phyloP scores from a whole-genome alignment of 2,888 invertebrate species.

The Schrankia costaestrigalis region DNA sequence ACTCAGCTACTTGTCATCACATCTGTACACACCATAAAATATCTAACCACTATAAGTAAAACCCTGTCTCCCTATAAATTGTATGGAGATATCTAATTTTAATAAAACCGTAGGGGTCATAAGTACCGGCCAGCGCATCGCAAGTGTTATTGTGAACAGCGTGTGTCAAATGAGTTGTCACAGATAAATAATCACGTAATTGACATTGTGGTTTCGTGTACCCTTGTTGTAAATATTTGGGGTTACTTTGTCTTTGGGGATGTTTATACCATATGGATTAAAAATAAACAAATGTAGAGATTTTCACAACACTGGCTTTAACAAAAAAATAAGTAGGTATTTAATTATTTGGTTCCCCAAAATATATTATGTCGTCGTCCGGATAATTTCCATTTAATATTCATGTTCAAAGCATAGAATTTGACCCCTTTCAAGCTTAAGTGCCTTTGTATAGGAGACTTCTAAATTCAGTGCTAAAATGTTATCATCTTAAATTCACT shows the following conservation, averaged over 20 bases:
- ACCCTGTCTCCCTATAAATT: slow-evolving; percentile 11
- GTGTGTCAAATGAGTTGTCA: slow-evolving; percentile 48
- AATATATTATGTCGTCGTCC: no score
- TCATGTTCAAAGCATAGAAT: no score
- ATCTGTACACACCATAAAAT: slow-evolving; percentile 40
- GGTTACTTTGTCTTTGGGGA: slow-evolving; percentile 22
- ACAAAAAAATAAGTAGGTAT: neutral
- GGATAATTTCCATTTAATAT: no score
- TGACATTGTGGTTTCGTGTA: slow-evolving; percentile 54
- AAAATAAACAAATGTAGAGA: slow-evolving; percentile 8
- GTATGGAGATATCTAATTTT: slow-evolving; percentile 1
- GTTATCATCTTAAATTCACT: no score
- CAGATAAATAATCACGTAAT: slow-evolving; percentile 76
- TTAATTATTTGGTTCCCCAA: neutral
- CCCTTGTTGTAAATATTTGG: slow-evolving; percentile 33
- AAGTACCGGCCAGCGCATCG: slow-evolving; percentile 21
- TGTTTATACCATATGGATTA: slow-evolving; percentile 28
- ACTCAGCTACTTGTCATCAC: slow-evolving; percentile 44
- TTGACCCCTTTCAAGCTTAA: no score
- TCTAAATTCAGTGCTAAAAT: no score
- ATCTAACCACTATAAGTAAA: slow-evolving; percentile 29
- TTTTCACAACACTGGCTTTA: neutral
- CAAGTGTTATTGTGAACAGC: slow-evolving; percentile 41
- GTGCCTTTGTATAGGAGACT: no score
- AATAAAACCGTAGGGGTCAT: slow-evolving; percentile 24